Conservation (phyloP, 2,888 invertebrate genomes). For the Hoplodrina ambigua region DNA sequence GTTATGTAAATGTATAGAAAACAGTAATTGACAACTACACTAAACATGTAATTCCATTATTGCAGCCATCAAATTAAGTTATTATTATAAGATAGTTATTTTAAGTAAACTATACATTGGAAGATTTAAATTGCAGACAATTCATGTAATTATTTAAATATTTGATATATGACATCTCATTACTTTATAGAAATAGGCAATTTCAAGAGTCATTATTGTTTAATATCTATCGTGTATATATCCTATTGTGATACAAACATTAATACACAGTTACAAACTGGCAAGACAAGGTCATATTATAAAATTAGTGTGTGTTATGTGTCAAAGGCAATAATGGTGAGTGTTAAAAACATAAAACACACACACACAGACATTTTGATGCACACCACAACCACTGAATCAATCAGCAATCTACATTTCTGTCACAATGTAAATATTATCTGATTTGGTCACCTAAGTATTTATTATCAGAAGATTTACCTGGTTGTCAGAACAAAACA, state of each 20-base stretch:
- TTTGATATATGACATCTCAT: slow-evolving; percentile 60
- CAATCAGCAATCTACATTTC: slow-evolving; percentile 34
- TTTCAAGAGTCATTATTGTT: slow-evolving; percentile 43
- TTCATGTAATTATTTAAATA: slow-evolving; percentile 33
- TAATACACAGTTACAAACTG: slow-evolving; percentile 60
- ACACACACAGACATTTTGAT: slow-evolving; percentile 34
- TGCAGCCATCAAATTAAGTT: slow-evolving; percentile 62
- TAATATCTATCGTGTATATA: slow-evolving; percentile 42
- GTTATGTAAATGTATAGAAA: slow-evolving; percentile 68
- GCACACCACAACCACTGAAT: slow-evolving; percentile 42
- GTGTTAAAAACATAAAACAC: slow-evolving; percentile 48
- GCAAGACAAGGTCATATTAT: slow-evolving; percentile 70
- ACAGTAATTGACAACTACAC: slow-evolving; percentile 73
- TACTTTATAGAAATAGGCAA: slow-evolving; percentile 43
- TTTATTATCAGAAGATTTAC: slow-evolving; percentile 50
- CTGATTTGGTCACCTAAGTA: slow-evolving; percentile 43
- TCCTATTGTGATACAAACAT: slow-evolving; percentile 43
- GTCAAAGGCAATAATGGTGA: slow-evolving; percentile 71
- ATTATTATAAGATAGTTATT: slow-evolving; percentile 48
- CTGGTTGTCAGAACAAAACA: slow-evolving; percentile 20
- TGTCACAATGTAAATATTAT: slow-evolving; percentile 37
- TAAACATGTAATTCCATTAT: slow-evolving; percentile 70
- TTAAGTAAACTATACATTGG: slow-evolving; percentile 52
- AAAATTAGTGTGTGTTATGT: slow-evolving; percentile 56
- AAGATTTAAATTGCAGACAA: slow-evolving; percentile 52